A percentile compares a stretch with the other conserved stretches of the same genome.
These are phyloP conservation scores for Alosa alosa DNA, from an alignment of 2,113 vertebrate genomes.

Conservation along the genomic window DNA sequence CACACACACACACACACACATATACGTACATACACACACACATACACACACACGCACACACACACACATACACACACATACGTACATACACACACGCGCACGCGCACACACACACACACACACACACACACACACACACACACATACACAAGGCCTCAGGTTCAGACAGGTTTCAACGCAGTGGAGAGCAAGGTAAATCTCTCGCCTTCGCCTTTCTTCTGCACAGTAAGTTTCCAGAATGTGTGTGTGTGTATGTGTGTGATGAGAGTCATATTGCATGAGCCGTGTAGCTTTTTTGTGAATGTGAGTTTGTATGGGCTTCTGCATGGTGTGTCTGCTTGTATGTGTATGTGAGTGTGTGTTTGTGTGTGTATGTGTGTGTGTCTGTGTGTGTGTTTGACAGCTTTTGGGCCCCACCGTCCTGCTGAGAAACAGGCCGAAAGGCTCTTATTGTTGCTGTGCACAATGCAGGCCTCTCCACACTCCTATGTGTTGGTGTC, in stretches of 20 bases:
- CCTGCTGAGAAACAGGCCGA: constrained; percentile 34
- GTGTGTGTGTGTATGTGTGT: not conserved
- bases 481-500: constrained; percentile 17
- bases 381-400: not conserved
- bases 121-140: not conserved
- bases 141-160: not conserved
- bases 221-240: not conserved
- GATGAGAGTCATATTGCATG: not conserved
- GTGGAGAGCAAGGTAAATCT: not conserved
- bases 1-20: not conserved
- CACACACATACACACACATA: not conserved
- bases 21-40: not conserved
- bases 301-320: not conserved
- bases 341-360: not conserved
- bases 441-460: constrained; percentile 28
- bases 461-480: constrained; percentile 31
- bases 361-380: too few species aligned
- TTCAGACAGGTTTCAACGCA: not conserved
- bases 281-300: too few species aligned
- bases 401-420: constrained; percentile 16
- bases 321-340: not conserved
- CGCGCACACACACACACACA: not conserved
- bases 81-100: not conserved
- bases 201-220: not conserved
- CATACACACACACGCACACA: not conserved